phyloP scores from a whole-genome alignment of 1,140 invertebrate species.

The Drosophila insularis region DNA sequence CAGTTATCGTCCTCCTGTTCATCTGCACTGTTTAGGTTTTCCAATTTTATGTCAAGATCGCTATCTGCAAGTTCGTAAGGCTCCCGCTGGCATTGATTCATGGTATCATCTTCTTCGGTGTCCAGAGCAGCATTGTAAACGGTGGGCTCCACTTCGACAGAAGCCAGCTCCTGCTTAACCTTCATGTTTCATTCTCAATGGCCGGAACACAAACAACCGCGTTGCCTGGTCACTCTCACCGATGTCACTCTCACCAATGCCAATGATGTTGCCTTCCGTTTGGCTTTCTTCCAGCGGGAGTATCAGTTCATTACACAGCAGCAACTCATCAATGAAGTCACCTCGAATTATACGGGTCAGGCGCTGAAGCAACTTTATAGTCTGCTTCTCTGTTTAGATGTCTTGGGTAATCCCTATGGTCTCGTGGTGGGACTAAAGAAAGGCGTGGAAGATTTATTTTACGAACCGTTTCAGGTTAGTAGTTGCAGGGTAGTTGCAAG shows the following conservation, averaged over 20 bases:
- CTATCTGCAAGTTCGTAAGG: constrained; percentile 7
- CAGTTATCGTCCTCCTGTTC: background rate
- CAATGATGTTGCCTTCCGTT: constrained; percentile 98
- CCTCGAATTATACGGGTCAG: constrained; percentile 94
- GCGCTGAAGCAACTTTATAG: constrained; percentile 98
- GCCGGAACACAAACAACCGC: constrained; percentile 84
- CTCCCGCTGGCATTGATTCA: background rate
- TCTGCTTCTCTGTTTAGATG: constrained; percentile 97
- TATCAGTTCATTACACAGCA: constrained; percentile 94
- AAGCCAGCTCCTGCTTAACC: background rate
- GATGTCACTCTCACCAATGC: constrained; percentile 98
- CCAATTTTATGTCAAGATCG: constrained; percentile 4
- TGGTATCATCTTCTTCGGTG: background rate
- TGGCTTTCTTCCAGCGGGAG: constrained; percentile 97
- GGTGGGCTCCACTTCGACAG: background rate
- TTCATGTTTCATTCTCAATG: constrained; percentile 86
- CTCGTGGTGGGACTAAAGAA: constrained; percentile 95
- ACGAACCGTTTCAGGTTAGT: constrained; percentile 96
- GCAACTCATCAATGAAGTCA: constrained; percentile 92
- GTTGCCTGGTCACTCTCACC: constrained; percentile 89
- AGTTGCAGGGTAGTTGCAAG: too few relatives aligned
- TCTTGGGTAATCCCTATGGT: constrained; percentile 99
- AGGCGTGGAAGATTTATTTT: constrained; percentile 98
- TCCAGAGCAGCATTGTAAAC: background rate
- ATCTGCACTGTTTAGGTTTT: background rate